Conservation (phyloP, 1,140 invertebrate species). For the Aricia agestis region DNA sequence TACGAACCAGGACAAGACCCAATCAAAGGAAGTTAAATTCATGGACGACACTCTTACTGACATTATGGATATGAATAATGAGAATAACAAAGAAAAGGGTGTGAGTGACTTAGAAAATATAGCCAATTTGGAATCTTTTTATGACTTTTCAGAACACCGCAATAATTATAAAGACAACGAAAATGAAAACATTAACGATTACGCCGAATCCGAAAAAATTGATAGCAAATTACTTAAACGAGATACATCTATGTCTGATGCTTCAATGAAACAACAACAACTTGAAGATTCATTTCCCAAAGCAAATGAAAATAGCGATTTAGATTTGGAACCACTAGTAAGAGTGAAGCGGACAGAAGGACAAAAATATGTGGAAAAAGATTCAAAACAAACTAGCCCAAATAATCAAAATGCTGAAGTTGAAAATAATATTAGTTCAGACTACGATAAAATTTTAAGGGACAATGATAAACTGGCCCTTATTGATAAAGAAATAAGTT, state of each 20-base stretch:
- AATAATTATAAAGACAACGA: constrained; percentile 18
- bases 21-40: no score
- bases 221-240: constrained; percentile 42
- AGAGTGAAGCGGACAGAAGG: constrained; percentile 61
- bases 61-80: constrained; percentile 37
- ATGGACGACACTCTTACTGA: constrained; percentile 20
- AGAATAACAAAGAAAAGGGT: constrained; percentile 32
- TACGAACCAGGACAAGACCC: no score
- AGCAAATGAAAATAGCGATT: constrained; percentile 35
- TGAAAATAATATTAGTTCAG: constrained; percentile 23
- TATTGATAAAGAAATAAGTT: constrained; percentile 34
- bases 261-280: constrained; percentile 49
- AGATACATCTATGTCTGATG: constrained; percentile 32
- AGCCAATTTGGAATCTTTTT: constrained; percentile 18
- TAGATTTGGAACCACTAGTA: constrained; percentile 49
- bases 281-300: constrained; percentile 64
- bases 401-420: constrained; percentile 9
- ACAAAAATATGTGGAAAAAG: constrained; percentile 40
- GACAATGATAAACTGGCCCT: not conserved
- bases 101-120: constrained; percentile 27
- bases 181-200: constrained; percentile 37
- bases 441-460: not conserved
- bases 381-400: not conserved
- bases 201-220: constrained; percentile 33
- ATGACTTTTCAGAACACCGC: not conserved